Percentiles rank a stretch among this genome's conserved stretches.
These are phyloP conservation scores for Temnothorax unifasciatus DNA, from an alignment of 2,888 invertebrate species.

Conservation along the genomic window DNA sequence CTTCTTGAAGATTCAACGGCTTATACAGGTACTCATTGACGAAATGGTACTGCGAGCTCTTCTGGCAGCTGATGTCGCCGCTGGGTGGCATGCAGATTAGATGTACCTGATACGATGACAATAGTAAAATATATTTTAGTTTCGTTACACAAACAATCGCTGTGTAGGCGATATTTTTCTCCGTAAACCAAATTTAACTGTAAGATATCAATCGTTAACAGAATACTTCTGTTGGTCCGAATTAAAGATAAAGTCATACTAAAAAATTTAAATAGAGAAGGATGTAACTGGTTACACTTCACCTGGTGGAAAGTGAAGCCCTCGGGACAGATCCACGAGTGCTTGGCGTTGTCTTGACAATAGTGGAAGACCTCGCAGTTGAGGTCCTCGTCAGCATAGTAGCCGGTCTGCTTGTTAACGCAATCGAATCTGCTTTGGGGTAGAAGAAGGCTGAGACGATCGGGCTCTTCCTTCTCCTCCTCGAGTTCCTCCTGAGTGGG, in stretches of 20 bases:
- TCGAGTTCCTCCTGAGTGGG: constrained; percentile 87
- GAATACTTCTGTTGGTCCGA: not conserved
- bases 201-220: not conserved
- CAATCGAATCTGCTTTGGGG: constrained; percentile 95
- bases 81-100: constrained; percentile 97
- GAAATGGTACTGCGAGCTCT: constrained; percentile 95
- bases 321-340: constrained; percentile 97
- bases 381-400: constrained; percentile 96
- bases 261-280: not conserved
- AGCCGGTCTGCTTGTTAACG: constrained; percentile 93
- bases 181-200: not conserved
- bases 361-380: constrained; percentile 97
- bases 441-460: constrained; percentile 92
- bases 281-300: not conserved
- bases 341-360: constrained; percentile 95
- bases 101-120: constrained; percentile 90
- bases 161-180: not conserved
- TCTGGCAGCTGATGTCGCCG: constrained; percentile 95
- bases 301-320: constrained; percentile 94
- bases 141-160: not conserved
- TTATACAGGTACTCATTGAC: constrained; percentile 97
- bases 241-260: not conserved
- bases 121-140: not conserved
- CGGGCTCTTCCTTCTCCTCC: constrained; percentile 94
- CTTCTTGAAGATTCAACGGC: constrained; percentile 94